A percentile compares a stretch with the other conserved stretches of the same genome.
Conservation (phyloP, 1,140 invertebrate species). For the Galleria mellonella region DNA sequence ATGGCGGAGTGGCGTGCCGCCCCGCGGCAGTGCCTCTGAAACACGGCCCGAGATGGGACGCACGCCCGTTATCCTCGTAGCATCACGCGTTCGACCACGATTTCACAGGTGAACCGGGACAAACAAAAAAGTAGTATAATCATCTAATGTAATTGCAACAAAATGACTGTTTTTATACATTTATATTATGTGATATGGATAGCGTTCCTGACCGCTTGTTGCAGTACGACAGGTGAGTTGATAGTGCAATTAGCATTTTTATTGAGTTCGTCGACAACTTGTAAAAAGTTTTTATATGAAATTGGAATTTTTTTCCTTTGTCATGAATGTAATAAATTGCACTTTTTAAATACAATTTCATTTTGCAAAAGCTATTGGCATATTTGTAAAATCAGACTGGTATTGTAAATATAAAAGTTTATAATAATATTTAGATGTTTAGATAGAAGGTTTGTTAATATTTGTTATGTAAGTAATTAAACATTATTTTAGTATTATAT, state of each 20-base stretch:
- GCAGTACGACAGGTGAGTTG: slow-evolving; percentile 60
- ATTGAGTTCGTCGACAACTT: slow-evolving; percentile 42
- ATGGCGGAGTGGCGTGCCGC: slow-evolving; percentile 20
- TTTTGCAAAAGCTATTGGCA: no score
- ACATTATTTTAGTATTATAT: no score
- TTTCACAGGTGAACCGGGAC: slow-evolving; percentile 46
- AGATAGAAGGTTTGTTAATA: no score
- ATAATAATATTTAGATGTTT: no score
- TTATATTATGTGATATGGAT: slow-evolving; percentile 66
- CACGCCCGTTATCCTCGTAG: slow-evolving; percentile 23
- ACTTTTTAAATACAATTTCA: no score
- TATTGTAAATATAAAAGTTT: no score
- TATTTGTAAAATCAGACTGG: no score
- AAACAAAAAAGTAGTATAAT: slow-evolving; percentile 9
- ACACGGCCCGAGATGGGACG: slow-evolving; percentile 60
- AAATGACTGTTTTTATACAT: slow-evolving; percentile 71
- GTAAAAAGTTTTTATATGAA: slow-evolving; percentile 35
- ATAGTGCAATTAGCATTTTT: slow-evolving; percentile 59
- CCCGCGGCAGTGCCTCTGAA: slow-evolving; percentile 62
- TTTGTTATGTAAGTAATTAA: no score
- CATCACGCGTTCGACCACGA: slow-evolving; percentile 27
- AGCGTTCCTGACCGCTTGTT: slow-evolving; percentile 49
- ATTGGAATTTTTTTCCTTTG: slow-evolving; percentile 7
- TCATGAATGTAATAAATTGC: not conserved
- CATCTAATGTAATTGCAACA: slow-evolving; percentile 35